Base-by-base conservation (phyloP, 2,888 invertebrate species). In the Pheosia gnoma region DNA sequence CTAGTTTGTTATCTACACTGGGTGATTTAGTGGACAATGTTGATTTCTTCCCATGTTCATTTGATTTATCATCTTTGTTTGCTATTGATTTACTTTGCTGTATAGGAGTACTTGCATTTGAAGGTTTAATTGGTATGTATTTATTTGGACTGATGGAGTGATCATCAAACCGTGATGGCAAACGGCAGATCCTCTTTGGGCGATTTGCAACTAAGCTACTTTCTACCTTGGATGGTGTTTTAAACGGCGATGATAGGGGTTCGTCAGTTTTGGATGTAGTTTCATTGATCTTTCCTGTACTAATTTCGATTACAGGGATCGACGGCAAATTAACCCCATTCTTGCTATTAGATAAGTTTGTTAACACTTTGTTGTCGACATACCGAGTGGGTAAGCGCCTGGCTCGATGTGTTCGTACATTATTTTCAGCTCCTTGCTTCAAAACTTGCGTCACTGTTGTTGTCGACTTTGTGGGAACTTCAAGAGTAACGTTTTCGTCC, bases 141-240 rank as follows among this genome's bases (percentile, higher is more conserved):
- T 89, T 90, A 59, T 71, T 82, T 37, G 91, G 91, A 65, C 91
- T 93, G 11, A 88, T 68, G 7, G 84, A 86, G 71, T 90, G 86
- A 25, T 91, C 87, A 51, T 88, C 84, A 78, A 90, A 89, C 53
- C 83, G 86, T 3, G 87, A 87, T 60, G 93, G 93, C 41, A 93
- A 71, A 10, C 86, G 78, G 61, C 85, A 84, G 47, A 88, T 80
- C 65, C 92, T 87, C 68, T 83, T 89, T 2, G 91, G 90, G 6
- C 89, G 79, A 57, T 72, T 81, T 8, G 68, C 77, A 47, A 85
- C 59, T 62, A 90, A 72, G 69, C 84, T 88, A 52, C 65, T 79
- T 51, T 87, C 82, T 55, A 70, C 58, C 67, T 79, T 77, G 8
- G 71, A 68, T 37, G 83, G 81, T n/a, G 79, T 82, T 79, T 87